Conservation (phyloP, 2,113 vertebrate species). For the Struthio camelus region DNA sequence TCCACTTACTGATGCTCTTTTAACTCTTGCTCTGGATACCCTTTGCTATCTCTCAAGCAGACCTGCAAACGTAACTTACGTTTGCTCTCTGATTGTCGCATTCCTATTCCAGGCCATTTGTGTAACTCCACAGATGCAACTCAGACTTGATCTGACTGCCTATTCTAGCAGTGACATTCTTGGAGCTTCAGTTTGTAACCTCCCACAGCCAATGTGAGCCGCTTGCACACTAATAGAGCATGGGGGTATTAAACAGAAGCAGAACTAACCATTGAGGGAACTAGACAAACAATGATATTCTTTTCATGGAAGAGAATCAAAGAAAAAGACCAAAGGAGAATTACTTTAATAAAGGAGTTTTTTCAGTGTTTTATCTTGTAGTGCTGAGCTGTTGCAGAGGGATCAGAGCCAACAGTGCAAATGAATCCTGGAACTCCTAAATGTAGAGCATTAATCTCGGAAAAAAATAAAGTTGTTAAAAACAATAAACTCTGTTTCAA, state of each 20-base stretch:
- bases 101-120: not conserved
- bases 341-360: not conserved
- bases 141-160: not conserved
- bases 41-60: not conserved
- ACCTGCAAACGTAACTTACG: not conserved
- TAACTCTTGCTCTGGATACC: not conserved
- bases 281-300: slow-evolving; percentile 1
- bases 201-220: not conserved
- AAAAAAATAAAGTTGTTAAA: slow-evolving; percentile 1
- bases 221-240: not conserved
- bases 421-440: not conserved
- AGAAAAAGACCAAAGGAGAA: not conserved
- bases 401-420: not conserved
- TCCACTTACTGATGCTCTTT: not conserved
- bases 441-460: slow-evolving; percentile 48
- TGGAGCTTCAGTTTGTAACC: not conserved
- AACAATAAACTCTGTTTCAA: slow-evolving; percentile 19
- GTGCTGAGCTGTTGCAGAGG: not conserved
- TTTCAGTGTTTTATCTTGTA: slow-evolving; percentile 4
- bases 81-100: not conserved
- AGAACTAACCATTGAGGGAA: not conserved
- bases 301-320: slow-evolving; percentile 38
- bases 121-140: not conserved
- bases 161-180: not conserved
- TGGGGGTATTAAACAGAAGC: not conserved